These are phyloP conservation scores for Selene dorsalis DNA, from an alignment of 2,797 vertebrate genomes.

Conservation along the genomic window DNA sequence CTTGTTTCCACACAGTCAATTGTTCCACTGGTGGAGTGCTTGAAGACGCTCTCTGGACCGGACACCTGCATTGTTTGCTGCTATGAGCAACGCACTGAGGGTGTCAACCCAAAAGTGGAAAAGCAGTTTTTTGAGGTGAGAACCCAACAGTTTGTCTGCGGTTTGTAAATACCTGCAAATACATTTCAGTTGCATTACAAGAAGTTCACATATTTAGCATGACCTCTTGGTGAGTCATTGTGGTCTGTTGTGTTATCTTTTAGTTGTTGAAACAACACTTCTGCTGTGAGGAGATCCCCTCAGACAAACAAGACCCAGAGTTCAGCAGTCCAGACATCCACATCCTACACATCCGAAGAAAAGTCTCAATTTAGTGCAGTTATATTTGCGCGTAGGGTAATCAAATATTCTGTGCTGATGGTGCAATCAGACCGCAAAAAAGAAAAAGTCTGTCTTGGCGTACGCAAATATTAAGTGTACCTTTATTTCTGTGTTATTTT, in stretches of 20 bases:
- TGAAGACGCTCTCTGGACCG: slow-evolving; percentile 89
- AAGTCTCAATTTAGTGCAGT: slow-evolving; percentile 46
- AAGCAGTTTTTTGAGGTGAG: slow-evolving; percentile 93
- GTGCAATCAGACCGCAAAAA: slow-evolving; percentile 11
- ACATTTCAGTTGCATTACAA: neutral
- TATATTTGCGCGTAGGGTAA: neutral
- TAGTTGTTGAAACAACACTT: slow-evolving; percentile 92
- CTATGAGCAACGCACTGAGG: slow-evolving; percentile 95
- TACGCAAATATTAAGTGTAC: slow-evolving; percentile 6
- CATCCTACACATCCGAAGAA: slow-evolving; percentile 84
- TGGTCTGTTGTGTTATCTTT: slow-evolving; percentile 36
- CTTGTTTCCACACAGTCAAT: slow-evolving; percentile 85
- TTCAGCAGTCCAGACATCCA: slow-evolving; percentile 95
- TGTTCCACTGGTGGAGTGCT: slow-evolving; percentile 90
- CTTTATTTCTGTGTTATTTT: neutral
- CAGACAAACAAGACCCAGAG: slow-evolving; percentile 92
- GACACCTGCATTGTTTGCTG: slow-evolving; percentile 94
- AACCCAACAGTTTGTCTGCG: neutral
- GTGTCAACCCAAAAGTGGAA: slow-evolving; percentile 94
- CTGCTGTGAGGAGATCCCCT: slow-evolving; percentile 88
- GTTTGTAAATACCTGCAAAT: neutral
- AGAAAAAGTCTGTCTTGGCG: neutral
- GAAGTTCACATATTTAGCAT: neutral
- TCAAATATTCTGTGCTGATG: neutral
- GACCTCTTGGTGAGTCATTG: slow-evolving; percentile 2